Evolutionary conservation across 1,140 invertebrate genomes (phyloP), one percentile per base, ranked within the genome.

Genomic region (Monomorium pharaonis): DNA sequence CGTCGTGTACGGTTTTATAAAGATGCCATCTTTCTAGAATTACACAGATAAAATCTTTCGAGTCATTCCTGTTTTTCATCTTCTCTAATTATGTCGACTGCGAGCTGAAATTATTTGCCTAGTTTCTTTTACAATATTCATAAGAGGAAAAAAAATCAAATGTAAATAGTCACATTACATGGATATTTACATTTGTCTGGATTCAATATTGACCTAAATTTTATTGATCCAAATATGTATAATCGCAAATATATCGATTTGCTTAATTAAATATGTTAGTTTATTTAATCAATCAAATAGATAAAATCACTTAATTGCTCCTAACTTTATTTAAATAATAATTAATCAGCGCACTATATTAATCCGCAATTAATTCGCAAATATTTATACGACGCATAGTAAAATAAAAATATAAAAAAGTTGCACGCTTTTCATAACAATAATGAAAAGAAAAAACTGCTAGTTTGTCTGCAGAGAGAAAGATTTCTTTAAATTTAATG

Each of bases 211-310:
- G 33, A 30, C 58, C 27, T 18, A 14, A 37, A 65, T 42, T 65
- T 21, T 65, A 65, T 18, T 42, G 5, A 37, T 37, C 9, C 21
- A 72, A 33, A 72, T 21, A 49, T n/a, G n/a, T n/a, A n/a, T 33
- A 72, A 54, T 72, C 24, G n/a, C 49, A 72, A 72, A 54, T 33
- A 72, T 72, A 65, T 65, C n/a, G 9, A 65, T 42, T 65, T 12
- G 2, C 4, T 33, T 63, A 33, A 33, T 63, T 63, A 63, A 33
- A 63, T 18, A 62, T 62, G 14, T 62, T 1, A 33, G 33, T 63
- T 63, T 12, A 63, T 63, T 63, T 65, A 65, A 65, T 65, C 27
- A 42, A 42, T 65, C n/a, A 65, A 21, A 42, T 42, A 65, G 62
- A 42, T 42, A 42, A 65, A 65, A 42, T 42, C 1, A 65, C 21